phyloP scores from a whole-genome alignment of 2,797 vertebrate species.

The Stomatorhinus walkeri region DNA sequence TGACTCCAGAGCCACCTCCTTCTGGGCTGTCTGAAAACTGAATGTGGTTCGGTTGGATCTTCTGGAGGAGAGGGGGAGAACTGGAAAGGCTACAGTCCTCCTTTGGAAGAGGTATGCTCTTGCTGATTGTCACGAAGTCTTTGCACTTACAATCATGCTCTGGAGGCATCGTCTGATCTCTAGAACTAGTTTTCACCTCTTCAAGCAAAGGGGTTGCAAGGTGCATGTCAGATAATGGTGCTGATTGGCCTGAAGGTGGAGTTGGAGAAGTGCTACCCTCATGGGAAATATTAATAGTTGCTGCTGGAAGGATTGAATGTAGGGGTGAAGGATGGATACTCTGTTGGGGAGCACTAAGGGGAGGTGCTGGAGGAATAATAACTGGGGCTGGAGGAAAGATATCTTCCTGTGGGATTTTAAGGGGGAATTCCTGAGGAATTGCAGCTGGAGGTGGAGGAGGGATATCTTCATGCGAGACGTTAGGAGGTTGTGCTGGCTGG shows the following conservation, averaged over 20 bases:
- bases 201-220: constrained; percentile 38
- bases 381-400: constrained; percentile 10
- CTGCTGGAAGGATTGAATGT: constrained; percentile 20
- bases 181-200: constrained; percentile 20
- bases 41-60: constrained; percentile 72
- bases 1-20: neutral
- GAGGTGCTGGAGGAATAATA: constrained; percentile 24
- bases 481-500: neutral
- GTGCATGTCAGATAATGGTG: constrained; percentile 21
- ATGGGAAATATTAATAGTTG: constrained; percentile 5
- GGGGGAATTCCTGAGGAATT: constrained; percentile 33
- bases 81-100: constrained; percentile 62
- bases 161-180: constrained; percentile 27
- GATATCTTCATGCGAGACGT: neutral
- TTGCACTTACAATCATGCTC: constrained; percentile 43
- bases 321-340: constrained; percentile 6
- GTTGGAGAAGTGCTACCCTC: neutral
- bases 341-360: neutral
- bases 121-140: constrained; percentile 35
- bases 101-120: constrained; percentile 40
- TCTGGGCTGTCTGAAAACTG: constrained; percentile 43
- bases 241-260: neutral
- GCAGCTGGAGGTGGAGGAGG: neutral
- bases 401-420: constrained; percentile 7
- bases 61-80: constrained; percentile 75